A percentile compares a stretch with the other conserved stretches of the same genome.
Conservation (phyloP, 2,113 vertebrate species). For the Tragelaphus strepsiceros region DNA sequence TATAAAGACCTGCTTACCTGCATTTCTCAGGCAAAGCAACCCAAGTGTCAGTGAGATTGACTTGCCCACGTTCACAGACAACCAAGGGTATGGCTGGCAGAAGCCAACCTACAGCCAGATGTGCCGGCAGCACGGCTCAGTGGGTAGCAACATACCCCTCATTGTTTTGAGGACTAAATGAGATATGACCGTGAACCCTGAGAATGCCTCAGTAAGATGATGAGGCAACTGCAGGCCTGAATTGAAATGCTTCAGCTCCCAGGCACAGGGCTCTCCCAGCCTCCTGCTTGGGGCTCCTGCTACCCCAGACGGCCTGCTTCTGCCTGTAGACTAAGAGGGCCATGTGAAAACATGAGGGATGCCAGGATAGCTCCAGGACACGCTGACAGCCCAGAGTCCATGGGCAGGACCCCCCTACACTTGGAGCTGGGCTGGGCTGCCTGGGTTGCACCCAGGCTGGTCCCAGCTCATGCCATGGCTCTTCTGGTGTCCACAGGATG, state of each 20-base stretch:
- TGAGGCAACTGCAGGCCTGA: neutral
- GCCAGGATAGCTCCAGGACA: neutral
- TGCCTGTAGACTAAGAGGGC: neutral
- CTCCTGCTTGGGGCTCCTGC: neutral
- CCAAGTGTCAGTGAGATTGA: neutral
- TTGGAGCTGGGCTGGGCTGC: neutral
- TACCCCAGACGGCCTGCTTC: neutral
- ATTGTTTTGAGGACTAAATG: neutral
- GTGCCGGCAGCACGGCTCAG: neutral
- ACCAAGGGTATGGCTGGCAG: neutral
- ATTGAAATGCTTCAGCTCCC: neutral
- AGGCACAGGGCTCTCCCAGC: neutral
- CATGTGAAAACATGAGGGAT: too few species aligned
- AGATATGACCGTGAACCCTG: neutral
- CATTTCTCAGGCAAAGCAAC: neutral
- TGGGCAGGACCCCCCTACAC: rapidly evolving
- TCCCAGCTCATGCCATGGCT: rapidly evolving
- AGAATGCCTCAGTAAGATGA: neutral
- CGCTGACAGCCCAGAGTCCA: neutral
- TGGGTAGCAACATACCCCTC: neutral
- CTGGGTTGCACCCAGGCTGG: neutral
- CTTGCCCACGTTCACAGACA: neutral
- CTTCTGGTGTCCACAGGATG: rapidly evolving
- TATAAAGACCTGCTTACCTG: neutral
- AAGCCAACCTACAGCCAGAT: neutral